phyloP scores from a whole-genome alignment of 2,797 vertebrate genomes.

The Macropodus opercularis region DNA sequence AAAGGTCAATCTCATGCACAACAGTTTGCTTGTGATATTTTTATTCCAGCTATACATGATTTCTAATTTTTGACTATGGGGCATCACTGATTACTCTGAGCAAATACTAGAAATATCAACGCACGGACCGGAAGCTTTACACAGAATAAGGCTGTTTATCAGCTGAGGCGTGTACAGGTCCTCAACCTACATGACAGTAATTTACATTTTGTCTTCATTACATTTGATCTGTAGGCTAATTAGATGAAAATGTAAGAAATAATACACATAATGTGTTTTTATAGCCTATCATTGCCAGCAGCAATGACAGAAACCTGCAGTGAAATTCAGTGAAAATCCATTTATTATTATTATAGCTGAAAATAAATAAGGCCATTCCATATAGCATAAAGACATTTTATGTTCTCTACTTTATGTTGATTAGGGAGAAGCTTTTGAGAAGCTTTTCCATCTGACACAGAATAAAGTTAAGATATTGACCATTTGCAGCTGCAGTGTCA shows the following conservation, averaged over 20 bases:
- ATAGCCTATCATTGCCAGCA: neutral
- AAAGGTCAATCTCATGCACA: slow-evolving; percentile 72
- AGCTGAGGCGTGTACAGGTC: neutral
- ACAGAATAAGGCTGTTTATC: neutral
- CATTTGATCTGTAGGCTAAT: slow-evolving; percentile 25
- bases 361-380: neutral
- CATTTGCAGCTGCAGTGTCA: neutral
- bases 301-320: neutral
- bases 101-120: slow-evolving; percentile 20
- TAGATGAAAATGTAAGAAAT: neutral
- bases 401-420: neutral
- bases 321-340: neutral
- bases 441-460: neutral
- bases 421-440: no score
- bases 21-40: slow-evolving; percentile 65
- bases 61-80: slow-evolving; percentile 42
- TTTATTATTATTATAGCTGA: no score
- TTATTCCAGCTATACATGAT: slow-evolving; percentile 42
- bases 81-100: slow-evolving; percentile 17
- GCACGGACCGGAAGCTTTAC: neutral
- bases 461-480: neutral
- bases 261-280: neutral
- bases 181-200: neutral
- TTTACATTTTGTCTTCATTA: slow-evolving; percentile 14
- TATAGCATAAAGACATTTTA: neutral